phyloP scores from a whole-genome alignment of 2,888 invertebrate genomes.

The Noctuana brunneofusca region DNA sequence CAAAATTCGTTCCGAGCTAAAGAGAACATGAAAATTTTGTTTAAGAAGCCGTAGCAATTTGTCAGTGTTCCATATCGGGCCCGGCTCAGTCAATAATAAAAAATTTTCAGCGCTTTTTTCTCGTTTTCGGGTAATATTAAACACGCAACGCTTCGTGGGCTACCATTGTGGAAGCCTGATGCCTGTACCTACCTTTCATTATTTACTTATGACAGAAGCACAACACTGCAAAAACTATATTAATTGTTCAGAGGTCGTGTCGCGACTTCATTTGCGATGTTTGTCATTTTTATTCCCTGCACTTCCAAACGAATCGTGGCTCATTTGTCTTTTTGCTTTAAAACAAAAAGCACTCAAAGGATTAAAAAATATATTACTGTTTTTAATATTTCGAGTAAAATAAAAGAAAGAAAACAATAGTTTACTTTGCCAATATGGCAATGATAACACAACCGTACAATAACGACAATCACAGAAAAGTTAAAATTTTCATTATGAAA shows the following conservation, averaged over 20 bases:
- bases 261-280: slow-evolving; percentile 30
- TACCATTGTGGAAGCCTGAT: slow-evolving; percentile 50
- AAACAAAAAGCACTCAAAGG: not conserved
- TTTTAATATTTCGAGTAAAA: too few relatives aligned
- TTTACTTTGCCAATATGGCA: too few relatives aligned
- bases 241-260: slow-evolving; percentile 45
- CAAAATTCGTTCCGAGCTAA: slow-evolving; percentile 52
- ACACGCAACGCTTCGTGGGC: slow-evolving; percentile 74
- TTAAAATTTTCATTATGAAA: too few relatives aligned
- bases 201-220: slow-evolving; percentile 66
- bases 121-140: slow-evolving; percentile 69
- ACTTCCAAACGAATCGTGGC: slow-evolving; percentile 17
- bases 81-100: slow-evolving; percentile 75
- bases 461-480: too few relatives aligned
- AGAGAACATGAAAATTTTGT: slow-evolving; percentile 57
- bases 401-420: too few relatives aligned
- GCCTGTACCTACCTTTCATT: slow-evolving; percentile 67
- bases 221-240: slow-evolving; percentile 67
- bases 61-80: slow-evolving; percentile 73
- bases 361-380: not conserved
- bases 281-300: slow-evolving; percentile 34
- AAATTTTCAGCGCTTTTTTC: slow-evolving; percentile 65
- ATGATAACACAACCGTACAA: too few relatives aligned
- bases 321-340: slow-evolving; percentile 11
- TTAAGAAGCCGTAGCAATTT: slow-evolving; percentile 73